phyloP scores from a whole-genome alignment of 30 jellyfish, hydroid and myxozoan genomes.

The Rhopilema esculentum region DNA sequence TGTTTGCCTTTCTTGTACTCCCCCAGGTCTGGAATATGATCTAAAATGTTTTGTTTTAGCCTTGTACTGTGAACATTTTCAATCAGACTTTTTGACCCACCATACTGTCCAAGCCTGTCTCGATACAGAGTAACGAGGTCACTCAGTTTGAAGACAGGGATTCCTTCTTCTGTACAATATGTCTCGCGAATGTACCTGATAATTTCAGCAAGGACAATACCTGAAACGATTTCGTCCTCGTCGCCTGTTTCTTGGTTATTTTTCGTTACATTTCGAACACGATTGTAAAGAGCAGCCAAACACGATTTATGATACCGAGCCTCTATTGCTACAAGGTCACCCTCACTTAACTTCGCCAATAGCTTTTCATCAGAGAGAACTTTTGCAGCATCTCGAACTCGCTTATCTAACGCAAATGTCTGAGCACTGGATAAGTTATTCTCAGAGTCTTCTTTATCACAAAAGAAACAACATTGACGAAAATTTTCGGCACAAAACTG shows the following conservation, averaged over 20 bases:
- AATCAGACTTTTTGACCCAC: neutral
- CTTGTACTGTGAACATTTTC: slow-evolving; percentile 18
- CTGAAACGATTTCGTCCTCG: neutral
- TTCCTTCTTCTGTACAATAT: neutral
- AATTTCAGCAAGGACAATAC: slow-evolving; percentile 11
- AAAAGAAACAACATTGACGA: neutral
- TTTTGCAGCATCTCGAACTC: neutral
- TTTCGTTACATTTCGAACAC: neutral
- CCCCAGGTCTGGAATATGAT: neutral
- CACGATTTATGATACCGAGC: neutral
- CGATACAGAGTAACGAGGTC: neutral
- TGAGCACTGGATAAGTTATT: neutral
- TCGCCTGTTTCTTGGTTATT: neutral
- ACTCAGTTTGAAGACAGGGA: slow-evolving; percentile 9
- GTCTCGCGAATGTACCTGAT: neutral
- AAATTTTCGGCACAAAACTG: neutral
- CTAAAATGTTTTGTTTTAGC: neutral
- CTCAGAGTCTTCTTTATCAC: slow-evolving; percentile 2
- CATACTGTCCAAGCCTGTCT: neutral
- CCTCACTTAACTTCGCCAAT: neutral
- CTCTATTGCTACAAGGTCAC: neutral
- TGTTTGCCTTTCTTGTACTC: slow-evolving; percentile 5
- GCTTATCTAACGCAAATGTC: neutral
- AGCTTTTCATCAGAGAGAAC: neutral
- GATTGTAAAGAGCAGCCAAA: neutral